Evolutionary conservation across 1,140 invertebrate species (phyloP), one percentile per base, ranked within the genome.

Genomic region (Pogonomyrmex californicus): DNA sequence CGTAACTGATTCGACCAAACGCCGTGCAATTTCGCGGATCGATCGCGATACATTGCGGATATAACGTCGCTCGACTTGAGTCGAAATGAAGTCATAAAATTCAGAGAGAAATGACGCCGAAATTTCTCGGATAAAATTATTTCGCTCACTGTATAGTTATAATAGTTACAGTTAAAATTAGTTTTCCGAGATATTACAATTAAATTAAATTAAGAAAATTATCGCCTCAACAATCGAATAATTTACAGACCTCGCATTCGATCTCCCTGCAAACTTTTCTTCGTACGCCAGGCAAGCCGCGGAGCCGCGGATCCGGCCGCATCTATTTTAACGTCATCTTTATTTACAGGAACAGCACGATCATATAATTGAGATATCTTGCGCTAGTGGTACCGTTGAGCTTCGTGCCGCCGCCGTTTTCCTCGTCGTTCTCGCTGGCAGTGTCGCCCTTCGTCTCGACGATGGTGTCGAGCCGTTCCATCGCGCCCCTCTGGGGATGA

Each of bases 311-410:
- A 66, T 78, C 58, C 73, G 79, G 86, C 73, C 60, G 88, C 88
- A 87, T 73, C 66, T 73, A 78, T 44, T 41, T 47, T 62, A 70
- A 77, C 76, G 56, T 63, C 30, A 75, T 87, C 54, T 90, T 47
- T 68, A 90, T 90, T 95, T 94, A 95, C 91, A 95, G 88, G 86
- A 93, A 91, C 56, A 95, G 89, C 83, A 95, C 94, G 88, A 95
- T 94, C 93, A 94, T 94, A 71, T 94, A 94, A 92, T 94, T 94
- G 87, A 95, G 90, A 93, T 94, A 93, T 87, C 91, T 94, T 56
- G 91, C 91, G 86, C 91, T 87, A 78, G 91, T 91, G 62, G 93
- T 92, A 83, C 93, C 93, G 79, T 94, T 94, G 7, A 94, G 65
- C 79, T 94, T 93, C 60, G 71, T 77, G 73, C 85, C 85, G 30